Evolutionary conservation across 2,888 invertebrate species (phyloP).

Genomic region (Meliscaeva auricollis): DNA sequence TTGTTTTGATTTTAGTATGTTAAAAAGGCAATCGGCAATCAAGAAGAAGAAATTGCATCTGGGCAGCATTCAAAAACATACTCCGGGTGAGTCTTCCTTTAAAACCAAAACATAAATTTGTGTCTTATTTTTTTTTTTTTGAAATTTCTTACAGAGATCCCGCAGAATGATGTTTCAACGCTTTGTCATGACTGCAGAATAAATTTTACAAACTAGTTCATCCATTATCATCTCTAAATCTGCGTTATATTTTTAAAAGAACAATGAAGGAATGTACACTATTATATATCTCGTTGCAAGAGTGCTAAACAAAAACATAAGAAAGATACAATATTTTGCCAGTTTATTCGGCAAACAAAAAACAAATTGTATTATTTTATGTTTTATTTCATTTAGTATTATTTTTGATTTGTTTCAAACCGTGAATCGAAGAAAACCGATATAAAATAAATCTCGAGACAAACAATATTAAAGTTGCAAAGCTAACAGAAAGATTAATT

Average conservation of each 20-base stretch:
- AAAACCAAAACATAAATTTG: background rate
- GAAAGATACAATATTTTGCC: constrained; percentile 32
- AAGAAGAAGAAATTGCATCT: constrained; percentile 86
- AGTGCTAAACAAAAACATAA: constrained; percentile 48
- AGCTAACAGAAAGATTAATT: constrained; percentile 22
- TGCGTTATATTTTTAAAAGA: constrained; percentile 68
- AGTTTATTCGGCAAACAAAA: constrained; percentile 34
- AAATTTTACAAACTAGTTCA: constrained; percentile 61
- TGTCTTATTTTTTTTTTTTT: constrained; percentile 20
- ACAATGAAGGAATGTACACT: constrained; percentile 67
- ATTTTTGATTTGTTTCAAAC: constrained; percentile 19
- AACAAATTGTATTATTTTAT: constrained; percentile 34
- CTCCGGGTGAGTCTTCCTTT: constrained; percentile 79
- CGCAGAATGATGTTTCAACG: constrained; percentile 81
- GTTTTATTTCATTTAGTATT: constrained; percentile 22
- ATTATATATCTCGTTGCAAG: constrained; percentile 61
- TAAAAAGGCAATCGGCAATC: constrained; percentile 87
- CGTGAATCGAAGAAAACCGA: constrained; percentile 38
- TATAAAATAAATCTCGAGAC: constrained; percentile 39
- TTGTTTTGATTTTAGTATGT: constrained; percentile 85
- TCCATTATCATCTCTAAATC: constrained; percentile 63
- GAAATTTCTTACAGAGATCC: constrained; percentile 83
- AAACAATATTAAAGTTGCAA: constrained; percentile 41
- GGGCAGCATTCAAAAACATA: constrained; percentile 83
- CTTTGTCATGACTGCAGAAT: constrained; percentile 53